Conservation (phyloP, 2,888 invertebrate species). For the Drosophila mimetica region DNA sequence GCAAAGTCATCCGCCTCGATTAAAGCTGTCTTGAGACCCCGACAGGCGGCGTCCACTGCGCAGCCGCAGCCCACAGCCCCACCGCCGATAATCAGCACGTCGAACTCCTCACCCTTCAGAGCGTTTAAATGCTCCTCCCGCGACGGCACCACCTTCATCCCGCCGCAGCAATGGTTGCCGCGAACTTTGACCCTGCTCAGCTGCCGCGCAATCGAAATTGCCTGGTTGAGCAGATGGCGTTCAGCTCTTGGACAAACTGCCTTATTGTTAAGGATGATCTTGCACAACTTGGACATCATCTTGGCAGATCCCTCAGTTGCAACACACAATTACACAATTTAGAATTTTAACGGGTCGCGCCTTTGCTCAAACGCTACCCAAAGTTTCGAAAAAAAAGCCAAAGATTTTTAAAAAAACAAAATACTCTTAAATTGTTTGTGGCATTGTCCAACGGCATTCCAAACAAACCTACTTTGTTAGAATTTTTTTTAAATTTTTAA, state of each 20-base stretch:
- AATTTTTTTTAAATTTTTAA: too few relatives aligned
- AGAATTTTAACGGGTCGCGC: slow-evolving; percentile 24
- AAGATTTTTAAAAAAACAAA: background rate
- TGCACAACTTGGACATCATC: slow-evolving; percentile 23
- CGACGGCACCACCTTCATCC: slow-evolving; percentile 86
- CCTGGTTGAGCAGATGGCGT: background rate
- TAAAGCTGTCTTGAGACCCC: slow-evolving; percentile 97
- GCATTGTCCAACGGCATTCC: background rate
- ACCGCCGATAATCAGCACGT: slow-evolving; percentile 97
- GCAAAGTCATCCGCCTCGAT: slow-evolving; percentile 98
- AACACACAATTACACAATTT: slow-evolving; percentile 20
- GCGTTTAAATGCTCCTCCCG: slow-evolving; percentile 91
- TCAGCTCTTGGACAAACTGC: background rate
- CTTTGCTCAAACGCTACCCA: slow-evolving; percentile 3
- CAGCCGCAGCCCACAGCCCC: slow-evolving; percentile 99
- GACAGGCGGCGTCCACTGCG: slow-evolving; percentile 95
- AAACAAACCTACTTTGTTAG: slow-evolving; percentile 7
- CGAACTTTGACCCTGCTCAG: slow-evolving; percentile 9
- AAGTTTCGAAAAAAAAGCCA: background rate
- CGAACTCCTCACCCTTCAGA: slow-evolving; percentile 91
- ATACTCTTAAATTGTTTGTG: background rate
- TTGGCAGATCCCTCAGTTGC: background rate
- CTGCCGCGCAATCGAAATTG: too few relatives aligned
- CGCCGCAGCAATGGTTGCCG: slow-evolving; percentile 1
- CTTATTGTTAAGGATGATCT: too few relatives aligned